phyloP scores from a whole-genome alignment of 2,113 vertebrate species.

The Microcebus lehilahytsara region DNA sequence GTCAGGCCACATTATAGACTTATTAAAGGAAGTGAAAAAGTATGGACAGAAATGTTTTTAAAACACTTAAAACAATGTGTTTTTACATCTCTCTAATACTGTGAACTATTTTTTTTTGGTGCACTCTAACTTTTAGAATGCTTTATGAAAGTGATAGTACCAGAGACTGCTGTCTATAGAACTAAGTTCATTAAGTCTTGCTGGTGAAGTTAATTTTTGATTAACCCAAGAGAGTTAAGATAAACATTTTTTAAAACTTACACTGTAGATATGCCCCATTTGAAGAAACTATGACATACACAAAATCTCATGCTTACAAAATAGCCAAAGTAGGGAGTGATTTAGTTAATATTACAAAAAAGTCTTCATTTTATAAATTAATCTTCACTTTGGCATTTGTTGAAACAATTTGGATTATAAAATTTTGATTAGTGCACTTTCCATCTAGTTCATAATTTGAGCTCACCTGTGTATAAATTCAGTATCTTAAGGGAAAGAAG shows the following conservation, averaged over 20 bases:
- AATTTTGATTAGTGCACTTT: neutral
- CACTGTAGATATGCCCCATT: neutral
- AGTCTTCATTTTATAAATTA: neutral
- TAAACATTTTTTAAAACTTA: neutral
- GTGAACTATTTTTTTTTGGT: neutral
- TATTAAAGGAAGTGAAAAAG: neutral
- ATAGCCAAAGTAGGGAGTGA: neutral
- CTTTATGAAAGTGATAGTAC: neutral
- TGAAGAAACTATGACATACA: neutral
- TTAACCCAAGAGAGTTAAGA: neutral
- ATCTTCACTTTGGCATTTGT: neutral
- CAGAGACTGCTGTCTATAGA: neutral
- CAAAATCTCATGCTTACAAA: slow-evolving; percentile 15
- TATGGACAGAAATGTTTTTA: neutral
- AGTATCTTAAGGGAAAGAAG: neutral
- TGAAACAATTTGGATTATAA: slow-evolving; percentile 14
- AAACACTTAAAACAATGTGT: neutral
- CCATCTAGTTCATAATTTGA: neutral
- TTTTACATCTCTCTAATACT: neutral
- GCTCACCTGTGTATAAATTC: neutral
- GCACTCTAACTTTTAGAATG: neutral
- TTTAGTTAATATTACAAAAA: neutral
- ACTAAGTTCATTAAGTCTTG: neutral
- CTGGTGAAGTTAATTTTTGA: slow-evolving; percentile 15
- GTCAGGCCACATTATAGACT: neutral